Conservation (phyloP, 2,888 invertebrate species). For the Morpho achilles region DNA sequence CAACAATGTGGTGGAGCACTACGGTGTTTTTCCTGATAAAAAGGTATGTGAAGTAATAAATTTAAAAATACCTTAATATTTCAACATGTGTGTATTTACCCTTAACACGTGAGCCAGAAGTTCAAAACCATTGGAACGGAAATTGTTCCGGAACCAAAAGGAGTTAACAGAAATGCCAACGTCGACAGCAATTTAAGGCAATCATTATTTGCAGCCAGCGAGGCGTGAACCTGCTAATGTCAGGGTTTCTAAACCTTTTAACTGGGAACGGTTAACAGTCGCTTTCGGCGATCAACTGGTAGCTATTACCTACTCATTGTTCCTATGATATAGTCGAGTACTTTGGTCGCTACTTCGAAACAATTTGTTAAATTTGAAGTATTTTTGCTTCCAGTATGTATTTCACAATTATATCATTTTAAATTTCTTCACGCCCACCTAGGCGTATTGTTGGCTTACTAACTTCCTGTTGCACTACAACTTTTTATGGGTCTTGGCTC, state of each 20-base stretch:
- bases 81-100: constrained; percentile 3
- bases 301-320: constrained; percentile 1
- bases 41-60: background rate
- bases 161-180: constrained; percentile 24
- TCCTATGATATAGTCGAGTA: background rate
- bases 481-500: no score
- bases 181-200: constrained; percentile 25
- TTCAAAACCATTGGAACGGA: constrained; percentile 16
- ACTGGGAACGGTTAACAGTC: constrained; percentile 15
- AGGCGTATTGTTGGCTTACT: no score
- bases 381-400: no score
- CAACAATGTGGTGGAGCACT: no score
- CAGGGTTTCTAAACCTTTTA: constrained; percentile 23
- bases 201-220: constrained; percentile 30
- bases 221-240: constrained; percentile 27
- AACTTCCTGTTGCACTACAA: no score
- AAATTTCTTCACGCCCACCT: no score
- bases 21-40: no score
- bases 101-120: constrained; percentile 17
- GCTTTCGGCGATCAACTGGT: constrained; percentile 9
- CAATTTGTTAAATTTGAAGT: no score
- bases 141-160: constrained; percentile 20
- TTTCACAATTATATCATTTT: no score
- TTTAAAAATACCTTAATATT: background rate
- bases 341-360: no score